phyloP scores from a whole-genome alignment of 2,888 invertebrate genomes.

The Nephrotoma flavescens region DNA sequence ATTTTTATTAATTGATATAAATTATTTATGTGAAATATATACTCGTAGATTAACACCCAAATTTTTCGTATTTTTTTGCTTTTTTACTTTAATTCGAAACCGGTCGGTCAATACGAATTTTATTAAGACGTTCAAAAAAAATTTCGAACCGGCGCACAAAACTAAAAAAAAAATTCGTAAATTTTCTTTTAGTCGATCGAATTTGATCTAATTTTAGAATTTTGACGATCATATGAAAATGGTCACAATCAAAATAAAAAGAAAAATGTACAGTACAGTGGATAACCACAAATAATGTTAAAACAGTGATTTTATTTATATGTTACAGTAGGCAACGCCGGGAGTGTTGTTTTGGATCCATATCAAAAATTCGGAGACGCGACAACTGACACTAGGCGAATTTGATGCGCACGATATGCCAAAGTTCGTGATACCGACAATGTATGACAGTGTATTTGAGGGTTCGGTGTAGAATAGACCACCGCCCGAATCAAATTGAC shows the following conservation, averaged over 20 bases:
- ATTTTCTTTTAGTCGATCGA: not conserved
- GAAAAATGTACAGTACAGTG: not conserved
- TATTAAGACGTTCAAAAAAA: not conserved
- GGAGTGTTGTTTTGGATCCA: constrained; percentile 36
- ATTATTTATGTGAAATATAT: not conserved
- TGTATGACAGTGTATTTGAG: constrained; percentile 24
- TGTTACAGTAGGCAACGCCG: constrained; percentile 22
- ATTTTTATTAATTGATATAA: not conserved
- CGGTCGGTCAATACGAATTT: not conserved
- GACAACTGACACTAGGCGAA: constrained; percentile 38
- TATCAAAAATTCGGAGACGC: constrained; percentile 35
- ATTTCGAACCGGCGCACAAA: not conserved
- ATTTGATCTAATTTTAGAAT: not conserved
- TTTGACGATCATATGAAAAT: not conserved
- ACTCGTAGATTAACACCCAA: not conserved
- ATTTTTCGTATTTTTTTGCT: not conserved
- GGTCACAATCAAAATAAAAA: not conserved
- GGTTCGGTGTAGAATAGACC: constrained; percentile 38
- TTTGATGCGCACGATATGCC: constrained; percentile 38
- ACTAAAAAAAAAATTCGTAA: not conserved
- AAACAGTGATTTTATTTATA: constrained; percentile 17
- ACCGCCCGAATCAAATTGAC: constrained; percentile 42
- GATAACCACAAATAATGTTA: not conserved
- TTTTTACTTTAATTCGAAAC: not conserved
- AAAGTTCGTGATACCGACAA: constrained; percentile 38